Base-by-base conservation (phyloP, 2,888 invertebrate species). In the Venusia cambrica region DNA sequence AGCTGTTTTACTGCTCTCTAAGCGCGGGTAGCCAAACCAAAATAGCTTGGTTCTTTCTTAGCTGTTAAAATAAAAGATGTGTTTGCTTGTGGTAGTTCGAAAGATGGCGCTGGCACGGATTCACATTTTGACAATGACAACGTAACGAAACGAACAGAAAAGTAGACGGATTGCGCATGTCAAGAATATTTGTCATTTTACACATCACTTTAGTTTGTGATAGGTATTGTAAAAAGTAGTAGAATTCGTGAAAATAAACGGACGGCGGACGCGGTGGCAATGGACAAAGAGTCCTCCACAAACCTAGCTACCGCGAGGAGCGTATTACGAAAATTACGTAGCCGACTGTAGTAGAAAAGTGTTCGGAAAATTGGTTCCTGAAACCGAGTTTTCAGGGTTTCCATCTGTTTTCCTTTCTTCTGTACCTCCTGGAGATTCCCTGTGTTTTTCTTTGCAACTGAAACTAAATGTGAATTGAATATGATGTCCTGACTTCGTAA, bases 151-250 rank as follows among this genome's bases (percentile, higher is more conserved):
- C 34, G 26, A 44, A 27, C 2, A 29, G 4, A 52, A 48, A 40
- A 53, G 57, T 55, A 54, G 54, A 64, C 59, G 60, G 55, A 63
- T 58, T 79, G 79, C 85, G 85, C 85, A 85, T 85, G 85, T 84
- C 85, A 83, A 76, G 79, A 79, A 61, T 73, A 75, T 62, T 64
- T 80, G 80, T 83, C 83, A 83, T 76, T 69, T n/a, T 38, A 15
- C 62, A 68, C 65, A 68, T 74, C 76, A 72, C 77, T 83, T 78
- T 77, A 79, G 75, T 83, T 81, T 70, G 76, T 73, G 75, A 72
- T 72, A n/a, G n/a, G n/a, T n/a, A 72, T 70, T 61, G 62, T 70
- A 55, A 73, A 75, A 76, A 63, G 72, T 66, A 67, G 73, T 69
- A 68, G 73, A 78, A 66, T 73, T 78, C 62, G 74, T 63, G 54